Base-by-base conservation (phyloP, 2,113 vertebrate species). In the Cochlearius cochlearius region DNA sequence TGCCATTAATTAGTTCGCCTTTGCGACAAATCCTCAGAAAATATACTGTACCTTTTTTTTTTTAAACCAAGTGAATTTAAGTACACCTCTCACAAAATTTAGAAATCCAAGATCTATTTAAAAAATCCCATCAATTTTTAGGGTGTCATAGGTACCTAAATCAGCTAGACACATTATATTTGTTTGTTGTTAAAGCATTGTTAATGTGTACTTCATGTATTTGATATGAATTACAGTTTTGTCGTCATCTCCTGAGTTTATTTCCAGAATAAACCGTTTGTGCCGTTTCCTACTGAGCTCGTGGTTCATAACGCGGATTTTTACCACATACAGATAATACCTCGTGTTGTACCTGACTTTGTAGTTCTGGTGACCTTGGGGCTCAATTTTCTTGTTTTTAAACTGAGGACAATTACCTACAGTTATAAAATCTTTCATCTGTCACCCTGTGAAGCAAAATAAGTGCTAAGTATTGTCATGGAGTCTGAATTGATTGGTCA, bases 221-320 rank as follows among this genome's bases (percentile, higher is more conserved):
- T 62, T 58, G 3, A 38, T 36, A 64, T 43, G 13, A 83, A 39
- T 83, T 75, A 77, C 8, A 29, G 7, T 77, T 91, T 77, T 75
- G 22, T 38, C 5, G 5, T 23, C 38, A 36, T 68, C n/a, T 59
- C 5, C 16, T 20, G 45, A 68, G 21, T 90, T 88, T 73, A 47
- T 32, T 45, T 83, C 36, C 25, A 52, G 52, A 92, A 81, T 45
- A 63, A 81, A 45, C 36, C 26, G 10, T 53, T 72, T 53, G 23
- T 72, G 34, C 30, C 15, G 7, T 71, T 83, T 90, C 60, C 43
- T 20, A 9, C 49, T 2, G 12, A 62, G 20, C 38, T 67, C 1
- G 0, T 21, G 4, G 45, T 21, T 32, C 2, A 0, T 11, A 36
- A 53, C 0, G 4, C 4, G 8, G 22, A 32, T 76, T 93, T 84